These are phyloP conservation scores for Beris chalybata DNA, from an alignment of 2,888 invertebrate genomes.

Conservation along the genomic window DNA sequence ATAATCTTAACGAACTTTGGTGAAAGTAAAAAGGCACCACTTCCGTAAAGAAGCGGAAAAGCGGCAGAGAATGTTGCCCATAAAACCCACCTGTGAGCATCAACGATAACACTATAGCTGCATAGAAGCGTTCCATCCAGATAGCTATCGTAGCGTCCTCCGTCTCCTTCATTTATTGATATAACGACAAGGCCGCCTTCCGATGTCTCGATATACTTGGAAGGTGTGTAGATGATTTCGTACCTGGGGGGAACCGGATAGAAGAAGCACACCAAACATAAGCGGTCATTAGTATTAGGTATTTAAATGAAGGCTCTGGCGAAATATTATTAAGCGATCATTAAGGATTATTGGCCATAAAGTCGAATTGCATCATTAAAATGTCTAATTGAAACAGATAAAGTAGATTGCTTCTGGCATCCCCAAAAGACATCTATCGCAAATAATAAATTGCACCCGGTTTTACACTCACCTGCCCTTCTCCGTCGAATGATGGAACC, in stretches of 20 bases:
- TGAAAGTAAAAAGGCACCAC: constrained; percentile 6
- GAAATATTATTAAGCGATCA: constrained; percentile 30
- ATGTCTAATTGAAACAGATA: constrained; percentile 31
- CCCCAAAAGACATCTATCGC: background rate
- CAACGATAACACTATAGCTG: constrained; percentile 90
- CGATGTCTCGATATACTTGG: constrained; percentile 91
- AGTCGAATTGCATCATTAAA: constrained; percentile 35
- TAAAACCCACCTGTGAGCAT: constrained; percentile 72
- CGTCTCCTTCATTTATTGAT: constrained; percentile 85
- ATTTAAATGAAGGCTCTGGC: constrained; percentile 12
- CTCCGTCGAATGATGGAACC: constrained; percentile 88
- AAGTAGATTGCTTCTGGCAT: background rate
- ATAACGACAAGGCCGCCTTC: constrained; percentile 89
- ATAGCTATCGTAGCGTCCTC: constrained; percentile 89
- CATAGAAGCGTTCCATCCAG: constrained; percentile 84
- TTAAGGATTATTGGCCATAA: constrained; percentile 39
- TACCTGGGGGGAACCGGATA: constrained; percentile 45
- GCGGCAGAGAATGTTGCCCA: constrained; percentile 10
- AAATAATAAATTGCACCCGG: background rate
- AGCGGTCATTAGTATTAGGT: constrained; percentile 22
- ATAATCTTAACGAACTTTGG: constrained; percentile 32
- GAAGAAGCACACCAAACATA: background rate
- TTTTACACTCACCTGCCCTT: constrained; percentile 66
- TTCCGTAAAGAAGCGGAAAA: too few relatives aligned
- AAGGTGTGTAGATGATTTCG: constrained; percentile 67